A percentile compares a stretch with the other conserved stretches of the same genome.
These are phyloP conservation scores for Apogon talboti DNA, from an alignment of 2,797 vertebrate species.

Conservation along the genomic window DNA sequence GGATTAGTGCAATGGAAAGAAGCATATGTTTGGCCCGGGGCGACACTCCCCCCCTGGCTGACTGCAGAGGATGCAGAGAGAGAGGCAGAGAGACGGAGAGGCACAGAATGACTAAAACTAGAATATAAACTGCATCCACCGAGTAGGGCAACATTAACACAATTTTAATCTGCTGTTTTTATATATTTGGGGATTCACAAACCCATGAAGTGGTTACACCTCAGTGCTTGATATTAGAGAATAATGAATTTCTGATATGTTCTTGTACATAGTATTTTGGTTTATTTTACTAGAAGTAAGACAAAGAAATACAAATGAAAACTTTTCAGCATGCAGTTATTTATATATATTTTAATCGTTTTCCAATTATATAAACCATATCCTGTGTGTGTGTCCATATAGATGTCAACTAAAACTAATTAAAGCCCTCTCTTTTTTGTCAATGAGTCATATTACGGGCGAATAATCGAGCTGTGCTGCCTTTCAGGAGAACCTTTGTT, in stretches of 20 bases:
- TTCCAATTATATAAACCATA: too few species aligned
- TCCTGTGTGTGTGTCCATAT: slow-evolving; percentile 2
- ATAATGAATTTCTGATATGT: slow-evolving; percentile 21
- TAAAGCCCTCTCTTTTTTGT: slow-evolving; percentile 31
- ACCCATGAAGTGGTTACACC: slow-evolving; percentile 35
- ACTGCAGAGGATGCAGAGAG: slow-evolving; percentile 94
- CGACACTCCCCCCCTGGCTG: slow-evolving; percentile 98
- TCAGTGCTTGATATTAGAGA: slow-evolving; percentile 33
- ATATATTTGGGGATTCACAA: slow-evolving; percentile 48
- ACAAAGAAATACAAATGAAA: background rate
- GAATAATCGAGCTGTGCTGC: slow-evolving; percentile 31
- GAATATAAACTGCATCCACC: slow-evolving; percentile 90
- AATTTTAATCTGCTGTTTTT: slow-evolving; percentile 66
- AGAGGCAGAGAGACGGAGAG: slow-evolving; percentile 63
- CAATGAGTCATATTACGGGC: slow-evolving; percentile 32
- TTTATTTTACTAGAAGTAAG: slow-evolving; percentile 7
- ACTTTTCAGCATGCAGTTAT: background rate
- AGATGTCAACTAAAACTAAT: slow-evolving; percentile 18
- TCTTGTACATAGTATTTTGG: background rate
- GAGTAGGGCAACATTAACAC: slow-evolving; percentile 80
- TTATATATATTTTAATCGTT: too few species aligned
- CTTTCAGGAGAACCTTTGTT: slow-evolving; percentile 63
- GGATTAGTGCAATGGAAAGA: slow-evolving; percentile 99
- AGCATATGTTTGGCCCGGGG: slow-evolving; percentile 99
- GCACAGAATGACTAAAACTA: slow-evolving; percentile 74